A percentile compares a stretch with the other conserved stretches of the same genome.
Evolutionary conservation across 2,888 invertebrate species (phyloP).

Genomic region (Dasypolia templi): DNA sequence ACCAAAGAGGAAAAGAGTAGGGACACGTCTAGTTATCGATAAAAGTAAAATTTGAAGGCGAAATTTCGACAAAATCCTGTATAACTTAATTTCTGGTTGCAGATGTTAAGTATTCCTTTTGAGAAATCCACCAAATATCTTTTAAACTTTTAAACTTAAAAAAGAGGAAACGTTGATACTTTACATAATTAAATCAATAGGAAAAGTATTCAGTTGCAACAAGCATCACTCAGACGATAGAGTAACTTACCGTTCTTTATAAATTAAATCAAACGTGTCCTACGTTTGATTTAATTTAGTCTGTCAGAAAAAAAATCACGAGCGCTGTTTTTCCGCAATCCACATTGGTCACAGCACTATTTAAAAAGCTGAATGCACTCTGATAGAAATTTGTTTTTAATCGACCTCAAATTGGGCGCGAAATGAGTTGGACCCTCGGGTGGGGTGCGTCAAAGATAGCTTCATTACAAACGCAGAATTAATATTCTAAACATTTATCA

Average conservation of each 20-base stretch:
- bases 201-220: too few species aligned
- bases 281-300: too few species aligned
- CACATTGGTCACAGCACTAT: constrained; percentile 73
- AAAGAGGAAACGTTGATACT: not conserved
- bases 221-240: not conserved
- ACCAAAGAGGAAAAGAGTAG: constrained; percentile 29
- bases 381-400: constrained; percentile 90
- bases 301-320: constrained; percentile 9
- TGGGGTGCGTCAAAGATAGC: constrained; percentile 79
- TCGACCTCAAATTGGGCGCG: constrained; percentile 90
- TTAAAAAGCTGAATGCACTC: constrained; percentile 84
- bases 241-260: not conserved
- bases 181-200: not conserved
- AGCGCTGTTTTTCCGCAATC: not conserved
- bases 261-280: not conserved
- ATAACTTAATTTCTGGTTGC: not conserved
- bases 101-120: too few species aligned
- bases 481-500: constrained; percentile 70
- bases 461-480: constrained; percentile 84
- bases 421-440: constrained; percentile 87
- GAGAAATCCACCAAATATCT: too few species aligned
- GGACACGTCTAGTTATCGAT: constrained; percentile 32
- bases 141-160: too few species aligned
- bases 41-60: not conserved
- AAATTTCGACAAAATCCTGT: too few species aligned